These are phyloP conservation scores for Brachionus asplanchnoidis DNA, from an alignment of 1,140 invertebrate genomes.

Conservation along the genomic window DNA sequence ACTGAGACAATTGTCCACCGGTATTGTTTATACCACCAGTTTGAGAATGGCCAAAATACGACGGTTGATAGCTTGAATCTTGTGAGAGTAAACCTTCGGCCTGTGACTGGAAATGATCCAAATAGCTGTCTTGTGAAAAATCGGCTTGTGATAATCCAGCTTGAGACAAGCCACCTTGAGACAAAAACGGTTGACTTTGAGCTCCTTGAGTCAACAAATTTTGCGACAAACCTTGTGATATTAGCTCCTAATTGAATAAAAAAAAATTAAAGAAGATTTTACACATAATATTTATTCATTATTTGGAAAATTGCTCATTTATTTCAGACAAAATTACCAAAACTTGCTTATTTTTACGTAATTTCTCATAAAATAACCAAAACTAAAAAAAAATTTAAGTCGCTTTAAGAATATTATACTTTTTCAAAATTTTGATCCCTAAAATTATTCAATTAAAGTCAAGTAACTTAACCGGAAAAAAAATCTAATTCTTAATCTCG, in stretches of 20 bases:
- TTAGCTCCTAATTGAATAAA: slow-evolving; percentile 4
- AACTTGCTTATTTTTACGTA: no score
- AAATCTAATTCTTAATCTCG: no score
- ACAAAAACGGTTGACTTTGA: neutral
- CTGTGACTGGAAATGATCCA: slow-evolving; percentile 22
- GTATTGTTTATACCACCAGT: neutral
- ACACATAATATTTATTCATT: neutral
- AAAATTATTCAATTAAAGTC: no score
- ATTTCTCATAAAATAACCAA: no score
- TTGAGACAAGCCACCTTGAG: slow-evolving; percentile 23
- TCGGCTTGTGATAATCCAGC: slow-evolving; percentile 26
- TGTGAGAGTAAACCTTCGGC: slow-evolving; percentile 31
- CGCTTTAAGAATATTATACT: no score
- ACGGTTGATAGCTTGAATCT: slow-evolving; percentile 37
- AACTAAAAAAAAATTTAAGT: no score
- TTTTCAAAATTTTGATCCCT: no score
- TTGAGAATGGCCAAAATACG: slow-evolving; percentile 40
- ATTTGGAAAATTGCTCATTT: no score
- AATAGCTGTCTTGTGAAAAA: slow-evolving; percentile 40
- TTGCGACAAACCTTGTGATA: slow-evolving; percentile 14
- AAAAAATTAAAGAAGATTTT: neutral
- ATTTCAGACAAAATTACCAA: no score
- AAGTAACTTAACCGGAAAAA: no score
- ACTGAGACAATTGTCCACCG: slow-evolving; percentile 31
- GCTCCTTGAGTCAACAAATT: slow-evolving; percentile 38